Evolutionary conservation across 2,888 invertebrate species (phyloP).

Genomic region (Augiades crinisus): DNA sequence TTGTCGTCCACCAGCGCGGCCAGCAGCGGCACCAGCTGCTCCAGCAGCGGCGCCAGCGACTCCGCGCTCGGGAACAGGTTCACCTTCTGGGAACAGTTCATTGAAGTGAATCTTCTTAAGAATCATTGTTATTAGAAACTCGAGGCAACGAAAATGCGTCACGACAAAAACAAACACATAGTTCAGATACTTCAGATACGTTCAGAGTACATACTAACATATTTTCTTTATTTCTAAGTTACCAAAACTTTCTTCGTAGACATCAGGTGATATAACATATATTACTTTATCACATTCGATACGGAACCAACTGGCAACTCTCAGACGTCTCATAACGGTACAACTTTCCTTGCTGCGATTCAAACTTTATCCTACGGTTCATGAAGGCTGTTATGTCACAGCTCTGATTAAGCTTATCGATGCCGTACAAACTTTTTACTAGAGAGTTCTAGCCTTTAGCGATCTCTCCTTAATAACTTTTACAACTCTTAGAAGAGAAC

Average conservation of each 20-base stretch:
- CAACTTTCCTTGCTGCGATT: conserved; percentile 20
- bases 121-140: too few species aligned
- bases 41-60: conserved; percentile 65
- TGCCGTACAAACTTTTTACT: conserved; percentile 20
- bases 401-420: conserved; percentile 26
- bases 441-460: conserved; percentile 6
- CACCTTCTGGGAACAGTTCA: conserved; percentile 57
- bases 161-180: too few species aligned
- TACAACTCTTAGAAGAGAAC: conserved; percentile 2
- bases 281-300: conserved; percentile 1
- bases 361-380: conserved; percentile 19
- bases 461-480: conserved; percentile 9
- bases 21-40: conserved; percentile 80
- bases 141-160: too few species aligned
- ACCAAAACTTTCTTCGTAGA: too few species aligned
- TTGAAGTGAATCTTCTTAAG: too few species aligned
- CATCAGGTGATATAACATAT: too few species aligned
- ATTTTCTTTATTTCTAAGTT: too few species aligned
- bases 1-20: conserved; percentile 84
- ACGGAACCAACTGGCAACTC: background rate
- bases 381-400: conserved; percentile 18
- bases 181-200: too few species aligned
- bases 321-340: conserved; percentile 19
- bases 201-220: too few species aligned
- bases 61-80: conserved; percentile 72